Evolutionary conservation across 2,888 invertebrate species (phyloP), one percentile per base, ranked within the genome.

Genomic region (Abrostola triplasia): DNA sequence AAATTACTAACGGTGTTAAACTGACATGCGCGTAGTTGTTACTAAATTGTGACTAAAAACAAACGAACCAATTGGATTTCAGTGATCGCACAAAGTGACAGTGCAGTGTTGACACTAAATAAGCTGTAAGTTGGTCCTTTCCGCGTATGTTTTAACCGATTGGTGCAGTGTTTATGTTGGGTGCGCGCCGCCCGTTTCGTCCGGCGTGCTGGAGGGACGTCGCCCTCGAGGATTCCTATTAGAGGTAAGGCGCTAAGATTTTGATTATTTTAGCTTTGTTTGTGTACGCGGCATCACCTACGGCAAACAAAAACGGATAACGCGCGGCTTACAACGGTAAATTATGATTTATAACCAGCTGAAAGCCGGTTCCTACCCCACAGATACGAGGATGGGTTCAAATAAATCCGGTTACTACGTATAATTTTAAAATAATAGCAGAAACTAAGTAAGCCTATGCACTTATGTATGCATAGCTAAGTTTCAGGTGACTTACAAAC

Each of bases 151-250:
- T 90, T 86, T 83, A 86, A 83, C 82, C 82, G 87, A 88, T 90
- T 90, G 89, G 93, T 94, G 93, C 89, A 92, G 94, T 94, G 94
- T 94, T 94, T 94, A 93, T 93, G 93, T 94, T 90, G 88, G 88
- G 86, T 91, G 86, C 90, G 91, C 90, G 90, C 88, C 89, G 88
- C 88, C 86, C 85, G 92, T 85, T 90, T 84, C 84, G 87, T 90
- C 87, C 90, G 90, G 89, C 89, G 87, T 88, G 87, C 85, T 89
- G 89, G 89, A 92, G 88, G 91, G 89, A 89, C 94, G 92, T 93
- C 93, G 93, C 94, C 93, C 92, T 88, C 94, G 82, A 89, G 83
- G 89, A 90, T 85, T 91, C 86, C 73, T 89, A 88, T 85, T 89
- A 92, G 91, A 92, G 90, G 94, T 93, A 84, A 88, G 84, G 73